Conservation (phyloP, 1,140 invertebrate genomes). For the Gerris buenoi region DNA sequence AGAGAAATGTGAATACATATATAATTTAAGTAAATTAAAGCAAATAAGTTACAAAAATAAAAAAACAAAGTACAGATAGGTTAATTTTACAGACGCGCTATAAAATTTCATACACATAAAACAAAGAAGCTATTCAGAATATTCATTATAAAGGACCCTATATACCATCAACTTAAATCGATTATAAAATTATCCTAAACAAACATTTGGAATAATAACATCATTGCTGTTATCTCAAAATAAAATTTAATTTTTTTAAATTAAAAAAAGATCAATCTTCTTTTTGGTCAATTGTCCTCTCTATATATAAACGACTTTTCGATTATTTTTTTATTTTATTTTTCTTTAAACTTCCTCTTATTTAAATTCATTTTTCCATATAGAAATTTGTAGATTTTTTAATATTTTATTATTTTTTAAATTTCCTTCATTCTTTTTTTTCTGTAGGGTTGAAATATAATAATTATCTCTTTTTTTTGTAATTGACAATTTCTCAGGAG, state of each 20-base stretch:
- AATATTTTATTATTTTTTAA: neutral
- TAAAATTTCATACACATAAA: neutral
- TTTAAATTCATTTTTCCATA: neutral
- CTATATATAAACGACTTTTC: neutral
- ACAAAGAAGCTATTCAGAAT: neutral
- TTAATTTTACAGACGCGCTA: neutral
- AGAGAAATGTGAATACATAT: too few relatives aligned
- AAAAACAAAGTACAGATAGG: neutral
- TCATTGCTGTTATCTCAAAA: constrained; percentile 1
- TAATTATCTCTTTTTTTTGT: neutral
- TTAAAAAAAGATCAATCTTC: constrained; percentile 6
- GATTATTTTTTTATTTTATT: neutral
- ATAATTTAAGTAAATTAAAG: too few relatives aligned
- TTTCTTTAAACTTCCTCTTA: neutral
- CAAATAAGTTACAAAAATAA: too few relatives aligned
- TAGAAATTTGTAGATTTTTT: neutral
- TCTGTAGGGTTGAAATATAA: too few relatives aligned
- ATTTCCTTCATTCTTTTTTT: too few relatives aligned
- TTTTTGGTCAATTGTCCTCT: neutral
- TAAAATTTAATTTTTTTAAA: constrained; percentile 2
- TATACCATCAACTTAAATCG: neutral
- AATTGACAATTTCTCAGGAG: neutral
- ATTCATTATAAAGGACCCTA: neutral
- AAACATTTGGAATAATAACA: constrained; percentile 3
- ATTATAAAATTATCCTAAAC: neutral